Percentiles rank a stretch among this genome's conserved stretches.
Conservation (phyloP, 1,140 invertebrate species). For the Tetraneura akinire region DNA sequence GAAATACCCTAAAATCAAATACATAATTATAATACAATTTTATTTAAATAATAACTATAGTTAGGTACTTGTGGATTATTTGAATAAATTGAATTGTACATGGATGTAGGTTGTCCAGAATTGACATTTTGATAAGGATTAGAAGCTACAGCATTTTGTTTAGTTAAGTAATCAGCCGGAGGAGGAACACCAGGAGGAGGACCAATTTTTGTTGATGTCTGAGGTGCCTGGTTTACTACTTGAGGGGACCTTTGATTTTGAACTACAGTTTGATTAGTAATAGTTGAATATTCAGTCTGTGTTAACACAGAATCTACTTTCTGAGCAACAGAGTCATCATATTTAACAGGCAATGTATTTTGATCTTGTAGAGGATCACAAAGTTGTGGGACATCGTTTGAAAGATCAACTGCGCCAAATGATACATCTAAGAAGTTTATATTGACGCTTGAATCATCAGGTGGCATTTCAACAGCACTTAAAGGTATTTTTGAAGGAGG, state of each 20-base stretch:
- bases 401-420: conserved; percentile 89
- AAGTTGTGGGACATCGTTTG: conserved; percentile 63
- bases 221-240: conserved; percentile 31
- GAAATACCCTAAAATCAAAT: conserved; percentile 11
- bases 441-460: conserved; percentile 71
- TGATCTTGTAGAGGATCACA: conserved; percentile 3
- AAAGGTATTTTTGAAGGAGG: conserved; percentile 93
- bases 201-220: conserved; percentile 39
- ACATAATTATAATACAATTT: background rate
- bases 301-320: conserved; percentile 42
- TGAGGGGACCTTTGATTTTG: conserved; percentile 40
- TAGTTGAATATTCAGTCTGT: conserved; percentile 26
- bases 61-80: conserved; percentile 46
- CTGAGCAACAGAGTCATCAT: conserved; percentile 39
- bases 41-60: background rate
- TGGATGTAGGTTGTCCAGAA: conserved; percentile 43
- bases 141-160: conserved; percentile 13
- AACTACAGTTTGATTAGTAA: conserved; percentile 13
- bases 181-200: conserved; percentile 46
- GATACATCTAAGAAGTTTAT: conserved; percentile 87
- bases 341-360: conserved; percentile 40
- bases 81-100: conserved; percentile 50
- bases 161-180: conserved; percentile 45
- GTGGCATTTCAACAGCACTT: conserved; percentile 93
- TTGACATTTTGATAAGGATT: conserved; percentile 39